Evolutionary conservation across 2,888 invertebrate species (phyloP), one percentile per base, ranked within the genome.

Genomic region (Microctonus brassicae): DNA sequence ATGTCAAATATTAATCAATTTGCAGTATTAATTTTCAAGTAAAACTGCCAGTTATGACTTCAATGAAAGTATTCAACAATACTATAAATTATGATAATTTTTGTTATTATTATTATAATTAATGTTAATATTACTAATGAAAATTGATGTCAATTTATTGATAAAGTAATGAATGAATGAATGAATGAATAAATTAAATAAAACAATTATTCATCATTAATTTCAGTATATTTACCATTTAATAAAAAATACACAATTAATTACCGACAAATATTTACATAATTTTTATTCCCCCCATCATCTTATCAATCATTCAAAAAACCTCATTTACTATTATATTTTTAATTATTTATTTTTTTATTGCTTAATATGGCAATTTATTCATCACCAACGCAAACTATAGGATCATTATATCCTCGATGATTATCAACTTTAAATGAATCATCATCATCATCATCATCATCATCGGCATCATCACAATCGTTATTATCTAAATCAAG

Each of bases 401-500:
- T n/a, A 17, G 58, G 29, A 33, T 58, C 58, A 13, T n/a, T 34
- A 17, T 58, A 58, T 33, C 13, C 20, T 20, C 55, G 53, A 20
- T 17, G n/a, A n/a, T 53, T 11, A 20, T 34, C 55, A 5, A 65
- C 20, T 65, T 24, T 52, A n/a, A 55, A 65, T n/a, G 71, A 66
- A 66, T 66, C 55, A 29, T 61, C 90, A 74, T 91, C 91, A 20
- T 20, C 47, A 47, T 6, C n/a, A 42, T 42, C 42, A 29, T 29
- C 7, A 29, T 29, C 63, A 24, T 83, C 81, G n/a, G n/a, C 90
- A 76, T 89, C 91, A 11, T 91, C 90, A 74, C 91, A 91, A 60
- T 93, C 93, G 75, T 92, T 92, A 10, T 93, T 93, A 74, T 90
- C 90, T 62, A 94, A 89, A 80, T 95, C 95, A 66, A 95, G 88